Percentiles rank a stretch among this genome's conserved stretches.
phyloP scores from a whole-genome alignment of 2,113 vertebrate genomes.

The Butorides virescens region DNA sequence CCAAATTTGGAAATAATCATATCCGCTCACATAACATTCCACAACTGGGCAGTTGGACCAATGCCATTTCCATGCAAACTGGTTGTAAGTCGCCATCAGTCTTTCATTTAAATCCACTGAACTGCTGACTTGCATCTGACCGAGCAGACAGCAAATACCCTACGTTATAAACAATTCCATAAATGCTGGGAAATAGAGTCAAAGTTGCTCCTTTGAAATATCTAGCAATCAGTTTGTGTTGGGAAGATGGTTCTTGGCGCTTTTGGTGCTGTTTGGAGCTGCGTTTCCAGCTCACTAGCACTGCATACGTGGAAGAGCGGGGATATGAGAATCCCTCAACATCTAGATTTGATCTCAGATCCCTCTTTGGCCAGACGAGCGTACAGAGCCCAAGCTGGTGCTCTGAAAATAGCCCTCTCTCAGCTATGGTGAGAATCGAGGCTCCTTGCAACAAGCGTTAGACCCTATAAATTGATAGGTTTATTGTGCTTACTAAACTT shows the following conservation, averaged over 20 bases:
- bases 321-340: neutral
- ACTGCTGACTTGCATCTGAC: conserved; percentile 33
- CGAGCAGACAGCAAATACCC: conserved; percentile 32
- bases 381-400: neutral
- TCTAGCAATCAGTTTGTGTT: neutral
- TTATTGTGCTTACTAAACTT: neutral
- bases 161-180: neutral
- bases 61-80: conserved; percentile 25
- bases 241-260: neutral
- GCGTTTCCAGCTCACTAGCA: neutral
- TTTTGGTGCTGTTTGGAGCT: neutral
- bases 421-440: neutral
- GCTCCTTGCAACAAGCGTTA: neutral
- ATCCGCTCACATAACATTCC: conserved; percentile 55
- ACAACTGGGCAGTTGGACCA: conserved; percentile 51
- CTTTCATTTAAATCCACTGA: conserved; percentile 8
- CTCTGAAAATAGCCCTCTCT: neutral
- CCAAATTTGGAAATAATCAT: conserved; percentile 50
- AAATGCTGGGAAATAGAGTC: neutral
- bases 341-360: neutral
- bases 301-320: fast-evolving
- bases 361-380: neutral
- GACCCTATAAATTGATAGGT: neutral
- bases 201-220: neutral
- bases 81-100: neutral